These are phyloP conservation scores for Centropristis striata DNA, from an alignment of 2,113 vertebrate genomes.

Conservation along the genomic window DNA sequence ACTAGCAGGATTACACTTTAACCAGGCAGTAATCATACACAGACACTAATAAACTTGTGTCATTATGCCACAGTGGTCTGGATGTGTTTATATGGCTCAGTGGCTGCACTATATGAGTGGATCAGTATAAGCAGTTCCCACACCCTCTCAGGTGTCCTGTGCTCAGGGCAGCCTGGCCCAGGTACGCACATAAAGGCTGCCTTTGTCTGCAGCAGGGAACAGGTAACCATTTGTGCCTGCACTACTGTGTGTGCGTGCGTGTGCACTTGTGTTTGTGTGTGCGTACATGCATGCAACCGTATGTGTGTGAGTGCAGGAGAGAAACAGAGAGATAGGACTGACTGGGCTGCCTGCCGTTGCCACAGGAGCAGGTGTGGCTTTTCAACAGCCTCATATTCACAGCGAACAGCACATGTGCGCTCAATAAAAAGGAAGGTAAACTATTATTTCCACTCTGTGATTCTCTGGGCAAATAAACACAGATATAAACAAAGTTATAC, in stretches of 20 bases:
- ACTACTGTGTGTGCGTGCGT: constrained; percentile 23
- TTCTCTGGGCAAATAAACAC: constrained; percentile 29
- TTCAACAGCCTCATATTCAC: constrained; percentile 53
- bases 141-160: constrained; percentile 83
- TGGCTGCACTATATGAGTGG: constrained; percentile 70
- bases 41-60: constrained; percentile 62
- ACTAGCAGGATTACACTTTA: constrained; percentile 49
- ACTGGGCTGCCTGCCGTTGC: constrained; percentile 40
- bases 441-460: constrained; percentile 41
- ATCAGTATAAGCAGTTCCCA: constrained; percentile 80
- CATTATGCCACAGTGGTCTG: constrained; percentile 55
- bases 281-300: background rate
- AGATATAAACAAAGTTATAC: background rate
- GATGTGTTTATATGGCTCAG: constrained; percentile 66
- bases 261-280: constrained; percentile 10
- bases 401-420: constrained; percentile 21
- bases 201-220: constrained; percentile 83
- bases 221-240: constrained; percentile 83
- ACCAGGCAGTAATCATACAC: constrained; percentile 55
- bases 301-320: constrained; percentile 43
- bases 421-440: constrained; percentile 34
- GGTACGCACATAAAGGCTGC: constrained; percentile 77
- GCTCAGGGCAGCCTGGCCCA: constrained; percentile 71
- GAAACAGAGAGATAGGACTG: constrained; percentile 45
- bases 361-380: constrained; percentile 65